Evolutionary conservation across 2,797 vertebrate genomes (phyloP).

Genomic region (Astyanax mexicanus): DNA sequence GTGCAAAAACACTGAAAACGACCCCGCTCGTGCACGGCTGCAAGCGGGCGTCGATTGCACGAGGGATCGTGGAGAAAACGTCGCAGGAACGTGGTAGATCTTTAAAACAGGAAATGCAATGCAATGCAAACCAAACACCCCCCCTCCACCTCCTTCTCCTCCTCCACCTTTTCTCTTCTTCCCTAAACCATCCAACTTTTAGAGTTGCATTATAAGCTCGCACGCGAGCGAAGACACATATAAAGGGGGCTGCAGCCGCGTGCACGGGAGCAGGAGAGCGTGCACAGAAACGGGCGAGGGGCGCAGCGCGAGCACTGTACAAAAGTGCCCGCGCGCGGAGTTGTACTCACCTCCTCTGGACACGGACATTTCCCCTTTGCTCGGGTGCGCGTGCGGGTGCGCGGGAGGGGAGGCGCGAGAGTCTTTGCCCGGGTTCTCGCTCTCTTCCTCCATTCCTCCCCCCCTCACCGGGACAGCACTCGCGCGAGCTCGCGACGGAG

Average conservation of each 20-base stretch:
- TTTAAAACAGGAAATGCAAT: constrained; percentile 92
- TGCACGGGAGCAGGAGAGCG: constrained; percentile 79
- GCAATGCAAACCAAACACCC: constrained; percentile 1
- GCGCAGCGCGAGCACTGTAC: constrained; percentile 68
- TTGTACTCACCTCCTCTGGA: constrained; percentile 88
- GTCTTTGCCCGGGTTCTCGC: constrained; percentile 92
- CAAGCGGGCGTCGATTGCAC: constrained; percentile 76
- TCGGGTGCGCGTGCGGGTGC: constrained; percentile 87
- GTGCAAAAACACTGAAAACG: constrained; percentile 16
- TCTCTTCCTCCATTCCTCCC: constrained; percentile 83
- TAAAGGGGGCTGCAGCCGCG: constrained; percentile 76
- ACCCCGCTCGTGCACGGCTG: constrained; percentile 76
- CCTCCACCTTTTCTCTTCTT: no score
- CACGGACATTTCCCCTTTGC: constrained; percentile 94
- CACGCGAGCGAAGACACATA: constrained; percentile 63
- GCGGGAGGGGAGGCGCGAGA: constrained; percentile 96
- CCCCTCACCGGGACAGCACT: constrained; percentile 81
- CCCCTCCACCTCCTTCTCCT: background rate
- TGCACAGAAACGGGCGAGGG: constrained; percentile 75
- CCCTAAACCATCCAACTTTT: constrained; percentile 1
- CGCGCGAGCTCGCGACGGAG: constrained; percentile 83
- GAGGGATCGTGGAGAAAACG: constrained; percentile 68
- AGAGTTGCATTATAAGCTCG: constrained; percentile 86
- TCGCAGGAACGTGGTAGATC: constrained; percentile 82
- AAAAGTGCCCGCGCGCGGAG: constrained; percentile 74